Percentiles rank a stretch among this genome's conserved stretches.
Conservation (phyloP, 2,113 vertebrate genomes). For the Sapajus apella region DNA sequence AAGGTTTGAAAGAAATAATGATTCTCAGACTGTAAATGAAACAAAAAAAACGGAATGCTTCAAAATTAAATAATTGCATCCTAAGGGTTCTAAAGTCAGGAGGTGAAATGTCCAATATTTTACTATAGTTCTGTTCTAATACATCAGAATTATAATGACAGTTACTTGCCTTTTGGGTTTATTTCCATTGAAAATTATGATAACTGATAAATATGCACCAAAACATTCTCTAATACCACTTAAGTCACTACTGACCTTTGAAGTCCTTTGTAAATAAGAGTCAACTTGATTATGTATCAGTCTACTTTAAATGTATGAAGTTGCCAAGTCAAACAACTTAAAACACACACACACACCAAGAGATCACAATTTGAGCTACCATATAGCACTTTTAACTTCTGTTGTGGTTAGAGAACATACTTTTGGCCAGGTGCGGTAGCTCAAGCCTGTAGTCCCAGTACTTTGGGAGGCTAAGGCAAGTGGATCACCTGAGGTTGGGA, state of each 20-base stretch:
- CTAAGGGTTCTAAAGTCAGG: background rate
- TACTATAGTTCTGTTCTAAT: slow-evolving; percentile 31
- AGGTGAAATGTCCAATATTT: slow-evolving; percentile 1
- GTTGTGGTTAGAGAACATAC: slow-evolving; percentile 3
- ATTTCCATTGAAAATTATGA: slow-evolving; percentile 22
- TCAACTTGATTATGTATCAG: background rate
- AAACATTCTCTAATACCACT: background rate
- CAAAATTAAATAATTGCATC: slow-evolving; percentile 13
- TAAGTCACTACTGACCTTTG: background rate
- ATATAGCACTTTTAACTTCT: background rate
- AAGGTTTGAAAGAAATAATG: background rate
- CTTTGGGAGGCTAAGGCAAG: no score
- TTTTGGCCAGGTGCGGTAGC: background rate
- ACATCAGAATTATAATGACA: background rate
- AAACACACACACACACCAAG: background rate
- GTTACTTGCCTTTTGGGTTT: slow-evolving; percentile 5
- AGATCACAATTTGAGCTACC: background rate
- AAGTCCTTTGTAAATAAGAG: slow-evolving; percentile 5
- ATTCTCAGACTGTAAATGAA: background rate
- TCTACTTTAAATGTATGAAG: background rate
- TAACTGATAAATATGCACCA: background rate
- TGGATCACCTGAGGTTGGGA: no score
- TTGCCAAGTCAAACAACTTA: background rate
- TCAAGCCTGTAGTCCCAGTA: no score
- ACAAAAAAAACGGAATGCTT: background rate